These are phyloP conservation scores for Lydus trimaculatus DNA, from an alignment of 2,888 invertebrate genomes.

Conservation along the genomic window DNA sequence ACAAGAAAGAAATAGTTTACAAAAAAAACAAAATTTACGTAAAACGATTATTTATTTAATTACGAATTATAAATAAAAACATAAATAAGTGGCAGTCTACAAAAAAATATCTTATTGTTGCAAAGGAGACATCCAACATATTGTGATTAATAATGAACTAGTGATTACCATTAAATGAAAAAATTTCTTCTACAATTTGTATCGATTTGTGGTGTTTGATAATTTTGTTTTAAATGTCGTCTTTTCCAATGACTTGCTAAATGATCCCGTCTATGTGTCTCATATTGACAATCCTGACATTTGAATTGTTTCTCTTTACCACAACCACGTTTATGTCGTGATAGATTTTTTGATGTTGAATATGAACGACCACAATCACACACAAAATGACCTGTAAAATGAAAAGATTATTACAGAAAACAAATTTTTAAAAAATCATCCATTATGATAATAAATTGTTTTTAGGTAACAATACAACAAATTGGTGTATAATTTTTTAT, in stretches of 20 bases:
- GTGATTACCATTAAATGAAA: too few relatives aligned
- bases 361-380: slow-evolving; percentile 34
- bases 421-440: not conserved
- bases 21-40: too few relatives aligned
- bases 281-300: slow-evolving; percentile 42
- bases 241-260: slow-evolving; percentile 38
- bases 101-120: too few relatives aligned
- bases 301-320: slow-evolving; percentile 41
- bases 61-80: too few relatives aligned
- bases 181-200: too few relatives aligned
- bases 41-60: too few relatives aligned
- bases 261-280: slow-evolving; percentile 42
- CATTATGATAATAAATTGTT: too few relatives aligned
- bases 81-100: too few relatives aligned
- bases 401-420: slow-evolving; percentile 11
- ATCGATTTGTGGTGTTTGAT: not conserved
- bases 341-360: slow-evolving; percentile 39
- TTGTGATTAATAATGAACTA: too few relatives aligned
- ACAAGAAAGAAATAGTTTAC: too few relatives aligned
- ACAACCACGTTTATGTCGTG: slow-evolving; percentile 42
- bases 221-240: not conserved
- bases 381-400: slow-evolving; percentile 19
- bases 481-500: not conserved
- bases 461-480: slow-evolving; percentile 5
- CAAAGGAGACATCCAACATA: too few relatives aligned